A percentile compares a stretch with the other conserved stretches of the same genome.
Evolutionary conservation across 2,888 invertebrate genomes (phyloP).

Genomic region (Pedicia rivosa): DNA sequence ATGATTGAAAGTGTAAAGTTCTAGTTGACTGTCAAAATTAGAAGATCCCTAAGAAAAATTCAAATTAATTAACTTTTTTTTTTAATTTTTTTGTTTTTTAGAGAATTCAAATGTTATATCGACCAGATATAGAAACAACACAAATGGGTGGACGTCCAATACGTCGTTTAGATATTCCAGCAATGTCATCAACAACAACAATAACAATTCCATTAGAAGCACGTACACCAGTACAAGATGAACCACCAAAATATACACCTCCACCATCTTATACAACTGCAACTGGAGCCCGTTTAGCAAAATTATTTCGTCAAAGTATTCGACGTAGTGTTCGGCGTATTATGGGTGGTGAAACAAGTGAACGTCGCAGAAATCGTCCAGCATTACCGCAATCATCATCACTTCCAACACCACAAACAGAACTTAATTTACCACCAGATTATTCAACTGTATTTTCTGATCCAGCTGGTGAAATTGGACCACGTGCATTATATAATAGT

Average conservation of each 20-base stretch:
- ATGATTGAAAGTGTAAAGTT: no score
- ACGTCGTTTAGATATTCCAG: conserved; percentile 12
- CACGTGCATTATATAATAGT: conserved; percentile 15
- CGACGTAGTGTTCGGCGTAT: conserved; percentile 56
- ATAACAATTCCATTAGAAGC: conserved; percentile 12
- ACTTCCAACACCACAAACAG: conserved; percentile 15
- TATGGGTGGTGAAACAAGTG: conserved; percentile 11
- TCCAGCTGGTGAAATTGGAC: conserved; percentile 15
- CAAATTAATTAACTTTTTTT: not conserved
- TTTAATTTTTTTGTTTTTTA: conserved; percentile 26
- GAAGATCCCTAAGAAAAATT: no score
- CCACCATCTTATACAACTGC: conserved; percentile 87
- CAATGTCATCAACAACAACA: conserved; percentile 15
- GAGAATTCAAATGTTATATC: conserved; percentile 71
- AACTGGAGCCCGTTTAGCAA: conserved; percentile 68
- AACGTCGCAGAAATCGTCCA: conserved; percentile 13
- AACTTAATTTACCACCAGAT: conserved; percentile 4
- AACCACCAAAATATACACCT: conserved; percentile 85
- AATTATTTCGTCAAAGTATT: conserved; percentile 57
- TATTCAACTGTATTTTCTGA: not conserved
- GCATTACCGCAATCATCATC: conserved; percentile 10
- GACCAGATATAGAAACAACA: conserved; percentile 33
- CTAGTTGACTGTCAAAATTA: no score
- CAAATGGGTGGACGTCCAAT: not conserved
- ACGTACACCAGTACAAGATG: conserved; percentile 34